Conservation (phyloP, 2,888 invertebrate species). For the Drosophila kuntzei region DNA sequence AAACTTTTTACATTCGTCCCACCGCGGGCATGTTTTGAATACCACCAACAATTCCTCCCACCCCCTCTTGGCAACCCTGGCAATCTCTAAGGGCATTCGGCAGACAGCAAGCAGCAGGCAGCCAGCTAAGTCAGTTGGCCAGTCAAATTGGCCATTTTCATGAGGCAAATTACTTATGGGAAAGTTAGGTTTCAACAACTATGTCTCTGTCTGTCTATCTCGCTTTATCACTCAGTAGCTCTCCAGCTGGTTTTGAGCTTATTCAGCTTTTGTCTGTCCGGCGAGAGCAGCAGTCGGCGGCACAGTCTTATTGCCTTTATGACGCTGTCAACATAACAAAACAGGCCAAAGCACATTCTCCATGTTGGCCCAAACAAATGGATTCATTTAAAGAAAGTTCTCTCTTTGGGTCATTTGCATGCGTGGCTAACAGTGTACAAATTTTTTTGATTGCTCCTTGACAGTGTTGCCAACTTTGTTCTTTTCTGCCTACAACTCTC, state of each 20-base stretch:
- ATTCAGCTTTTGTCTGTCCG: slow-evolving; percentile 20
- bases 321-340: slow-evolving; percentile 61
- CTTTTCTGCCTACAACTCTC: not conserved
- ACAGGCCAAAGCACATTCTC: slow-evolving; percentile 28
- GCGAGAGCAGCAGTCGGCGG: not conserved
- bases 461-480: slow-evolving; percentile 40
- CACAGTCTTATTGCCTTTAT: slow-evolving; percentile 57
- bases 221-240: not conserved
- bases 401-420: slow-evolving; percentile 64
- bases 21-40: slow-evolving; percentile 24
- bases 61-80: not conserved
- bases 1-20: slow-evolving; percentile 33
- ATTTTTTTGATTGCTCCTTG: slow-evolving; percentile 58
- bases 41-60: not conserved
- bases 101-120: not conserved
- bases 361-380: slow-evolving; percentile 67
- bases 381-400: slow-evolving; percentile 65
- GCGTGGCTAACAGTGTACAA: slow-evolving; percentile 62
- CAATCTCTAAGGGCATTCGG: not conserved
- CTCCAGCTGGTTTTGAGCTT: slow-evolving; percentile 14
- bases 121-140: slow-evolving; percentile 29
- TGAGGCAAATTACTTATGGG: slow-evolving; percentile 68
- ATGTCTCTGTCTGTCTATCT: not conserved
- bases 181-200: slow-evolving; percentile 51
- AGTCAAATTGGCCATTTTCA: slow-evolving; percentile 70